phyloP scores from a whole-genome alignment of 2,888 invertebrate species.

The Holacanthella duospinosa region DNA sequence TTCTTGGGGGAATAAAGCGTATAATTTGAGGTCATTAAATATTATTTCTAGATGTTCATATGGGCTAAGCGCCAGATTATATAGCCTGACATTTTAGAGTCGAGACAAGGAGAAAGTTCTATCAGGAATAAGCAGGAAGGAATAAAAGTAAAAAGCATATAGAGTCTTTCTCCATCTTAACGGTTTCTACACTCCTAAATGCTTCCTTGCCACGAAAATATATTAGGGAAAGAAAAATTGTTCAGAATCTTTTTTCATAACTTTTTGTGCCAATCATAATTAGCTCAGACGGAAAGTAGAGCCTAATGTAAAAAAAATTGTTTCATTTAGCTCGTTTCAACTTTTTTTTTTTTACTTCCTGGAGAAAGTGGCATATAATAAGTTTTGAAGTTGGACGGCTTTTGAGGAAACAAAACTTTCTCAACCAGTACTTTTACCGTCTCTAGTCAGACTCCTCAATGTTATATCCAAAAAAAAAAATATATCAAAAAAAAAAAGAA shows the following conservation, averaged over 20 bases:
- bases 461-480: too few relatives aligned
- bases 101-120: too few relatives aligned
- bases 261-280: constrained; percentile 27
- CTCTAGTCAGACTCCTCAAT: too few relatives aligned
- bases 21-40: constrained; percentile 28
- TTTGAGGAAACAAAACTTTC: background rate
- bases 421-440: background rate
- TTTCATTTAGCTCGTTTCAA: constrained; percentile 14
- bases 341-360: background rate
- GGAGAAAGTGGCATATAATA: background rate
- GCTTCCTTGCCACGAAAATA: background rate
- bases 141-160: constrained; percentile 4
- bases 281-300: constrained; percentile 13
- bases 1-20: constrained; percentile 20
- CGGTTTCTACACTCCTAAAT: background rate
- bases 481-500: too few relatives aligned
- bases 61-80: too few relatives aligned
- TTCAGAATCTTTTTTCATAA: constrained; percentile 9
- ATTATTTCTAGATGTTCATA: constrained; percentile 17
- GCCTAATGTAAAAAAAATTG: constrained; percentile 28
- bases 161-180: background rate
- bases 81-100: too few relatives aligned
- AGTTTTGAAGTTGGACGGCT: background rate
- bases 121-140: constrained; percentile 10
- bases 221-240: background rate